phyloP scores from a whole-genome alignment of 2,888 invertebrate genomes.

The Harpalus rufipes region DNA sequence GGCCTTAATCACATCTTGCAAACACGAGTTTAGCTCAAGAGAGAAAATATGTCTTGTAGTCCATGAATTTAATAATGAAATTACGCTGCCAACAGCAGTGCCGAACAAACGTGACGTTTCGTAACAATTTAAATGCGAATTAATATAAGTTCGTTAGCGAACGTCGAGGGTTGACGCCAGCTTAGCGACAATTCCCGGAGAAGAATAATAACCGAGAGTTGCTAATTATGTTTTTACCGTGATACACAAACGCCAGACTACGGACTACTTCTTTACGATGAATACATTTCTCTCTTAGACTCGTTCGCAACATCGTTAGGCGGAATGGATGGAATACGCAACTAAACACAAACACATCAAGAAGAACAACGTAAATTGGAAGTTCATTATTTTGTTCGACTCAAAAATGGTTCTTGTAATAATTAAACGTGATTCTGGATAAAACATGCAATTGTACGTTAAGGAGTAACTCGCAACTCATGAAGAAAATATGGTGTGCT shows the following conservation, averaged over 20 bases:
- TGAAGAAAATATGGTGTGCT: too few species aligned
- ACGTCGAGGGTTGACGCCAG: slow-evolving; percentile 39
- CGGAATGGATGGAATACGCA: not conserved
- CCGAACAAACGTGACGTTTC: slow-evolving; percentile 53
- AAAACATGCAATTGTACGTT: too few species aligned
- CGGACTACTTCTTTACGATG: not conserved
- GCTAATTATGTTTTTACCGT: slow-evolving; percentile 60
- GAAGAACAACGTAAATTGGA: not conserved
- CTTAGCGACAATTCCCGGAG: slow-evolving; percentile 43
- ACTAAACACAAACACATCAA: not conserved
- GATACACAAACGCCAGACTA: slow-evolving; percentile 50
- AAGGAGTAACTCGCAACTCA: too few species aligned
- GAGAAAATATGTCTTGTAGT: slow-evolving; percentile 53
- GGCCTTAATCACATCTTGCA: slow-evolving; percentile 7
- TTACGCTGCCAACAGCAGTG: slow-evolving; percentile 34
- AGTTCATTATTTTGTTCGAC: not conserved
- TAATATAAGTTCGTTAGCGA: slow-evolving; percentile 62
- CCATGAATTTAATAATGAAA: slow-evolving; percentile 64
- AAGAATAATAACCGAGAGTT: slow-evolving; percentile 60
- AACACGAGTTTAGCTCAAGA: slow-evolving; percentile 19
- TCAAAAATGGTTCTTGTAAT: not conserved
- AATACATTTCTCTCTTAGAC: not conserved
- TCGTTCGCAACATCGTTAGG: not conserved
- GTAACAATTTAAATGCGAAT: slow-evolving; percentile 63
- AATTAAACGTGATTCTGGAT: too few species aligned